phyloP scores from a whole-genome alignment of 2,113 vertebrate genomes.

The Channa maculata region DNA sequence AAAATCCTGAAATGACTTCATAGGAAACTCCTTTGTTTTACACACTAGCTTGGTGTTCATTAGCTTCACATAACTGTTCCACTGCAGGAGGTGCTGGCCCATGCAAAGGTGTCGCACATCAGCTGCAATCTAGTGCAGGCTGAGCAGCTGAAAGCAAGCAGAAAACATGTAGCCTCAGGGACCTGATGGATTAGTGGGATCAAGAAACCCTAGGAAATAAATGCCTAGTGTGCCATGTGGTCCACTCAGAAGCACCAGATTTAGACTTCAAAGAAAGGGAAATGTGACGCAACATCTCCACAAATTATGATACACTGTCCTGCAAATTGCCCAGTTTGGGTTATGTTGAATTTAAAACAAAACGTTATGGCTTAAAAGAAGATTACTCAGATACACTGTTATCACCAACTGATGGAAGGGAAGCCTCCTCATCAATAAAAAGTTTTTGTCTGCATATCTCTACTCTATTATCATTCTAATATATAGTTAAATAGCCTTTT shows the following conservation, averaged over 20 bases:
- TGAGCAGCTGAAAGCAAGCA: no score
- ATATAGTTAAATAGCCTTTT: not conserved
- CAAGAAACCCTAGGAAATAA: slow-evolving; percentile 9
- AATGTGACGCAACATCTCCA: no score
- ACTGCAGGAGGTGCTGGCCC: not conserved
- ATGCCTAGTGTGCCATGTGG: not conserved
- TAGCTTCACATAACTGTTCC: not conserved
- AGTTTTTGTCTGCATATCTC: not conserved
- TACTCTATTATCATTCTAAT: not conserved
- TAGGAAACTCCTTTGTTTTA: not conserved
- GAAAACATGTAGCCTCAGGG: not conserved
- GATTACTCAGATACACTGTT: slow-evolving; percentile 27
- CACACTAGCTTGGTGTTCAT: not conserved
- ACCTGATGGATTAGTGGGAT: slow-evolving; percentile 19
- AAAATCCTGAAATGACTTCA: not conserved
- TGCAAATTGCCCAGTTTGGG: not conserved
- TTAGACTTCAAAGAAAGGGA: slow-evolving; percentile 1
- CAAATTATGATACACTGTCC: not conserved
- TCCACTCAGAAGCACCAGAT: not conserved
- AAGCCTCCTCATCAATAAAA: no score
- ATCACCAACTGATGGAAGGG: slow-evolving; percentile 24
- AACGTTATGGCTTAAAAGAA: not conserved
- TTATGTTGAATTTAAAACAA: not conserved
- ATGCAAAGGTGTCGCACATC: not conserved
- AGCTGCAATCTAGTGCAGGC: not conserved